phyloP scores from a whole-genome alignment of 2,888 invertebrate species.

The Leptinotarsa peninsularis region DNA sequence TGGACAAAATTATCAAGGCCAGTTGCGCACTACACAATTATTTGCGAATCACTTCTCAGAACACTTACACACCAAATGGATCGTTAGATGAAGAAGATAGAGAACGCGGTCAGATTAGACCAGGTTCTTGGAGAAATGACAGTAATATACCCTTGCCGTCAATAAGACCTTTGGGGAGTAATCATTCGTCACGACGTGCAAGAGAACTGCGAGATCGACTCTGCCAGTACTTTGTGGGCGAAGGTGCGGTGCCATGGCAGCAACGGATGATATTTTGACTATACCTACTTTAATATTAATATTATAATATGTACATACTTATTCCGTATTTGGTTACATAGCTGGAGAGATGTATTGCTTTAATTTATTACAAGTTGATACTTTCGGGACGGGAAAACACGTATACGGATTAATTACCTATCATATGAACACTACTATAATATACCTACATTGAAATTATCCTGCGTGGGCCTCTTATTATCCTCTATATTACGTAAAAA shows the following conservation, averaged over 20 bases:
- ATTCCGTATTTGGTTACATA: background rate
- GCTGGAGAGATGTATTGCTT: too few species aligned
- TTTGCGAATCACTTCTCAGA: slow-evolving; percentile 17
- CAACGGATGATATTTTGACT: slow-evolving; percentile 1
- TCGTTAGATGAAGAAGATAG: slow-evolving; percentile 20
- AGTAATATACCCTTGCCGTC: background rate
- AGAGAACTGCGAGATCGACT: background rate
- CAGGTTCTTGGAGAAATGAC: slow-evolving; percentile 17
- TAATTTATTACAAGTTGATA: too few species aligned
- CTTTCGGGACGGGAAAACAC: too few species aligned
- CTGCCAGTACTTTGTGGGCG: background rate
- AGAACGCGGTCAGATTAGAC: background rate
- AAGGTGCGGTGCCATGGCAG: slow-evolving; percentile 4
- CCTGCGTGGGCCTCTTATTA: background rate
- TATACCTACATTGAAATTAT: background rate
- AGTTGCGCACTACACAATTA: slow-evolving; percentile 20
- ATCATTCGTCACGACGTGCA: background rate
- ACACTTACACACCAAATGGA: background rate
- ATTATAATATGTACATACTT: too few species aligned
- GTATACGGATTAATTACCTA: background rate
- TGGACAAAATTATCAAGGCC: background rate
- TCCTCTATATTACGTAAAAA: background rate
- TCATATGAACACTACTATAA: background rate
- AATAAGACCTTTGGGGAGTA: background rate
- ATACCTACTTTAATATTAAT: slow-evolving; percentile 1